These are phyloP conservation scores for Strigamia transsilvanica DNA, from an alignment of 2,888 invertebrate genomes.

Conservation along the genomic window DNA sequence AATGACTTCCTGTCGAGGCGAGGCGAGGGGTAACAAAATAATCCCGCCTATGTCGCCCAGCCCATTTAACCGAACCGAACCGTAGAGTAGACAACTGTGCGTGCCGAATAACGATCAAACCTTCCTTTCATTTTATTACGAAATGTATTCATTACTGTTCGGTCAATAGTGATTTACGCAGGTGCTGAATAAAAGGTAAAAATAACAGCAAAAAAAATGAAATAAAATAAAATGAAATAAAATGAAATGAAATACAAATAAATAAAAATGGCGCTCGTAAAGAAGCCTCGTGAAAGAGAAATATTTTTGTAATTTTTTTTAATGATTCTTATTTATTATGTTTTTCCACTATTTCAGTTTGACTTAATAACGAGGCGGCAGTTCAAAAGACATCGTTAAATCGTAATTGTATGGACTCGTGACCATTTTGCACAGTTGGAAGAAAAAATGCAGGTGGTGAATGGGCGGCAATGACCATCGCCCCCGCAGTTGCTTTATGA, in stretches of 20 bases:
- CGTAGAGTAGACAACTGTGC: neutral
- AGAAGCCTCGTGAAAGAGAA: neutral
- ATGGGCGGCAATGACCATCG: slow-evolving; percentile 40
- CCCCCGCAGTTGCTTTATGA: slow-evolving; percentile 44
- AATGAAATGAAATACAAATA: too few species aligned
- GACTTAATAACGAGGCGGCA: slow-evolving; percentile 26
- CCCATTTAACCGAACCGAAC: neutral
- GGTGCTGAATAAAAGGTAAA: neutral
- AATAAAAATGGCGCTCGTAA: too few species aligned
- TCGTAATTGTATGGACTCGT: slow-evolving; percentile 24
- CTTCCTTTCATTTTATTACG: slow-evolving; percentile 1
- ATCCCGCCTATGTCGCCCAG: slow-evolving; percentile 3
- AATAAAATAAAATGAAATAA: too few species aligned
- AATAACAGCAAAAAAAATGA: too few species aligned
- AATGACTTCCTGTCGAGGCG: slow-evolving; percentile 33
- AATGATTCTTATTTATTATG: slow-evolving; percentile 31
- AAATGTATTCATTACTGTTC: slow-evolving; percentile 3
- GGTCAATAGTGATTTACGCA: slow-evolving; percentile 27
- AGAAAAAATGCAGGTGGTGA: slow-evolving; percentile 31
- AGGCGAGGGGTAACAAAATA: slow-evolving; percentile 26
- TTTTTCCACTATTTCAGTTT: neutral
- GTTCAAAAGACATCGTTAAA: slow-evolving; percentile 8
- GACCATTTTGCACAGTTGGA: slow-evolving; percentile 37
- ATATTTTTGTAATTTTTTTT: neutral
- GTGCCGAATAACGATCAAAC: slow-evolving; percentile 11